These are phyloP conservation scores for Noctilio leporinus DNA, from an alignment of 2,113 vertebrate species.

Conservation along the genomic window DNA sequence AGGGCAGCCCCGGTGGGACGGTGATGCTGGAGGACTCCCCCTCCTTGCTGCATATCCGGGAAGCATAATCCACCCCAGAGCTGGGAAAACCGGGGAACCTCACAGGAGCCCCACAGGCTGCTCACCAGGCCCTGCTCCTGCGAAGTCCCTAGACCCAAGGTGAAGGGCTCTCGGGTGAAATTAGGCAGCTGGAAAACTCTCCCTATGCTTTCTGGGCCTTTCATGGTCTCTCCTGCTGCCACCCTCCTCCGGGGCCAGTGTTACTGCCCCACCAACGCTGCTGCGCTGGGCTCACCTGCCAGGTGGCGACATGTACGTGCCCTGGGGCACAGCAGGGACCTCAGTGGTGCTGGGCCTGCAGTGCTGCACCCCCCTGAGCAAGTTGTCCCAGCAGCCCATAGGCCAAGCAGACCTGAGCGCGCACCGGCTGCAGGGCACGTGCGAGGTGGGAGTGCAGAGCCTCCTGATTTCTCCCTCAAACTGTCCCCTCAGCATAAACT, in stretches of 20 bases:
- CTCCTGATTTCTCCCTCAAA: neutral
- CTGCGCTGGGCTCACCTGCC: rapidly evolving
- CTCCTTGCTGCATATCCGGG: rapidly evolving
- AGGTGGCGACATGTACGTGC: neutral
- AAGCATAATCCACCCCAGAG: neutral
- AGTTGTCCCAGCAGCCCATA: neutral
- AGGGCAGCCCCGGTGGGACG: neutral
- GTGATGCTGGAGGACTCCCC: too few species aligned
- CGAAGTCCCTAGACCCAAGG: neutral
- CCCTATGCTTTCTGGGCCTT: neutral
- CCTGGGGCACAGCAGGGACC: neutral
- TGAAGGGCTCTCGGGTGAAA: rapidly evolving
- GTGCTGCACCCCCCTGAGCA: neutral
- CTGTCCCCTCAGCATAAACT: rapidly evolving
- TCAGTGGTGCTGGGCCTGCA: rapidly evolving
- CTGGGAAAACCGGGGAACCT: neutral
- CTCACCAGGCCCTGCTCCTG: neutral
- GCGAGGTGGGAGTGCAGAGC: neutral
- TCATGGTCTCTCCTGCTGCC: rapidly evolving
- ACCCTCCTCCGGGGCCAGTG: rapidly evolving
- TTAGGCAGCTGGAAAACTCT: neutral
- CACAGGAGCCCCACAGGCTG: neutral
- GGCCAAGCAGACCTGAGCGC: neutral
- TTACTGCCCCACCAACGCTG: too few species aligned
- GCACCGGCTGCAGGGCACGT: rapidly evolving